Evolutionary conservation across 1,140 invertebrate genomes (phyloP).

Genomic region (Diprion similis): DNA sequence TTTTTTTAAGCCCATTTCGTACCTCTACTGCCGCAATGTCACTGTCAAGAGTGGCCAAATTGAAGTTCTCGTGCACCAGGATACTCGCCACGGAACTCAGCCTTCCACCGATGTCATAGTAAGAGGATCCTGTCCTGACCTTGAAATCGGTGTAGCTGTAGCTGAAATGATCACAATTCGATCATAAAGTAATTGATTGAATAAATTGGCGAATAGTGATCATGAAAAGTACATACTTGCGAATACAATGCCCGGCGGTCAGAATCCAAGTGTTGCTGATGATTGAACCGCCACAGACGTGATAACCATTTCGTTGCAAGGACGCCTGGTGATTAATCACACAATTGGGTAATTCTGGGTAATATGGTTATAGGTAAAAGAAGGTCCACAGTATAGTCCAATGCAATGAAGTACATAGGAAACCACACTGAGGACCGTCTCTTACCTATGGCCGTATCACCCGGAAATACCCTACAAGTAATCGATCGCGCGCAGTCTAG

Average conservation of each 20-base stretch:
- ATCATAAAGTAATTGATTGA: not conserved
- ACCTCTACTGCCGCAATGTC: slow-evolving; percentile 47
- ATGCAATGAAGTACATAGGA: too few relatives aligned
- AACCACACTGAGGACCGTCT: too few relatives aligned
- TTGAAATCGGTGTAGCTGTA: not conserved
- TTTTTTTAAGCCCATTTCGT: not conserved
- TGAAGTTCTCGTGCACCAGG: slow-evolving; percentile 42
- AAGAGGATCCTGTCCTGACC: slow-evolving; percentile 36
- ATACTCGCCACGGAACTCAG: slow-evolving; percentile 27
- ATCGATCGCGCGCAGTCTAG: not conserved
- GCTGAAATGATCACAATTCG: not conserved
- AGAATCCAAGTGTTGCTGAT: slow-evolving; percentile 57
- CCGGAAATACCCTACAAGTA: not conserved
- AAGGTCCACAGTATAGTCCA: too few relatives aligned
- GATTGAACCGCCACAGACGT: slow-evolving; percentile 62
- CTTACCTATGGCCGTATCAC: too few relatives aligned
- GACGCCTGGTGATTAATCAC: slow-evolving; percentile 38
- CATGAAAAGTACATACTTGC: slow-evolving; percentile 36
- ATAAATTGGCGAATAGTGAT: not conserved
- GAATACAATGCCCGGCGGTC: slow-evolving; percentile 65
- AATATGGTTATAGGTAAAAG: too few relatives aligned
- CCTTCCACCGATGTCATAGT: slow-evolving; percentile 31
- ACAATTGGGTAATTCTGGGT: not conserved
- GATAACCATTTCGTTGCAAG: slow-evolving; percentile 39
- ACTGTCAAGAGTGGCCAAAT: slow-evolving; percentile 32